A percentile compares a stretch with the other conserved stretches of the same genome.
These are phyloP conservation scores for Mactromeris polynyma DNA, from an alignment of 2,888 invertebrate species.

Conservation along the genomic window DNA sequence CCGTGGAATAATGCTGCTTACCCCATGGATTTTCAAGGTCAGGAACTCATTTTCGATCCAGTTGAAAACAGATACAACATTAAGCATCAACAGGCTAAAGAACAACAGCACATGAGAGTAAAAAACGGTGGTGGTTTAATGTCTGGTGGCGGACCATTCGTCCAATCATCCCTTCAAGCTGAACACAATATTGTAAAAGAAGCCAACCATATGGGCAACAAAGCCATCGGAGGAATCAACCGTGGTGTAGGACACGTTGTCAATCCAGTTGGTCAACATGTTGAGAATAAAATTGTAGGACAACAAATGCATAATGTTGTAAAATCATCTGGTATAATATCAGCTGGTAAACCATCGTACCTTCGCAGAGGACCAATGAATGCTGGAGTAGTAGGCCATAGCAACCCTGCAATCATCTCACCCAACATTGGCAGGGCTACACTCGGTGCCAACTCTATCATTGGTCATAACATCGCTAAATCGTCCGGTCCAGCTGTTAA, in stretches of 20 bases:
- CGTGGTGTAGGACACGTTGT: not conserved
- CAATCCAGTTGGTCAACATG: conserved; percentile 6
- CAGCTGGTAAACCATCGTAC: not conserved
- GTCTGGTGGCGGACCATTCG: not conserved
- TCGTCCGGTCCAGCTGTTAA: conserved; percentile 1
- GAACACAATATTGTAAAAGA: conserved; percentile 50
- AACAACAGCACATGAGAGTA: not conserved
- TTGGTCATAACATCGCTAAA: conserved; percentile 32
- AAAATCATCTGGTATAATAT: not conserved
- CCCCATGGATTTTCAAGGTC: conserved; percentile 28
- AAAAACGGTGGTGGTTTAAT: conserved; percentile 22
- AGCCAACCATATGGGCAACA: conserved; percentile 19
- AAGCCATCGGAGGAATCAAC: not conserved
- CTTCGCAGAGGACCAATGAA: conserved; percentile 9
- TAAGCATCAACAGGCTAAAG: conserved; percentile 37
- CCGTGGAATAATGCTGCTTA: conserved; percentile 38
- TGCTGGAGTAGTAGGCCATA: conserved; percentile 20
- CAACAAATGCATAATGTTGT: not conserved
- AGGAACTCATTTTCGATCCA: conserved; percentile 39
- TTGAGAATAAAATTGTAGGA: not conserved
- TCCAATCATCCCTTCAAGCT: not conserved
- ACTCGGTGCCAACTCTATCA: conserved; percentile 17
- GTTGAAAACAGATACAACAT: conserved; percentile 20
- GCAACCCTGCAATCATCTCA: not conserved
- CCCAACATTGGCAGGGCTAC: conserved; percentile 33